Evolutionary conservation across 2,113 vertebrate genomes (phyloP).

Genomic region (Oxygymnocypris stewartii): DNA sequence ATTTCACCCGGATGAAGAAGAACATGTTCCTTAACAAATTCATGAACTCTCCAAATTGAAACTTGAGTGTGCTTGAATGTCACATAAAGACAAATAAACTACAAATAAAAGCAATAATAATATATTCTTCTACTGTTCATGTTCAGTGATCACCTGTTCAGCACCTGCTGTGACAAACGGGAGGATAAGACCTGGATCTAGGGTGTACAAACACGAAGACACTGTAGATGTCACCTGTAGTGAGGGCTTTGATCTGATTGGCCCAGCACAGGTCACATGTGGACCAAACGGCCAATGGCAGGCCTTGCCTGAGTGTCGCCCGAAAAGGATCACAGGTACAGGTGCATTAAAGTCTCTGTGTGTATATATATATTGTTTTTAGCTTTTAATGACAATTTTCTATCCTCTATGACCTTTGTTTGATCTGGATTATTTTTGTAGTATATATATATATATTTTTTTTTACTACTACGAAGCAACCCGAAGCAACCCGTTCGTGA

Average conservation of each 20-base stretch:
- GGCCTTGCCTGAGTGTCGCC: slow-evolving; percentile 31
- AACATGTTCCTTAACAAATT: background rate
- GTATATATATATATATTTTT: too few relatives aligned
- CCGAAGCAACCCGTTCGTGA: too few relatives aligned
- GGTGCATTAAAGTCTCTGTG: too few relatives aligned
- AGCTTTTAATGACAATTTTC: too few relatives aligned
- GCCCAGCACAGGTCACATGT: slow-evolving; percentile 41
- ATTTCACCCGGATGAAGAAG: background rate
- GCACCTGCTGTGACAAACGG: background rate
- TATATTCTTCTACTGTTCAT: background rate
- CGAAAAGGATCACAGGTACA: background rate
- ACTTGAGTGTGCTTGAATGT: background rate
- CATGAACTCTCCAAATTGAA: background rate
- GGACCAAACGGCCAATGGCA: slow-evolving; percentile 48
- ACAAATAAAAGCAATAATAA: background rate
- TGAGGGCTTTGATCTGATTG: slow-evolving; percentile 34
- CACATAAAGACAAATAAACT: background rate
- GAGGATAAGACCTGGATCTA: background rate
- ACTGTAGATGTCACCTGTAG: background rate
- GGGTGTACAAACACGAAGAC: background rate
- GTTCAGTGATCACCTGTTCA: background rate
- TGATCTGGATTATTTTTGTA: too few relatives aligned
- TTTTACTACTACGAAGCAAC: too few relatives aligned
- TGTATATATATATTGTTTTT: too few relatives aligned
- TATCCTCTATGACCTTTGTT: too few relatives aligned